Base-by-base conservation (phyloP, 2,888 invertebrate species). In the Cantharis lateralis region DNA sequence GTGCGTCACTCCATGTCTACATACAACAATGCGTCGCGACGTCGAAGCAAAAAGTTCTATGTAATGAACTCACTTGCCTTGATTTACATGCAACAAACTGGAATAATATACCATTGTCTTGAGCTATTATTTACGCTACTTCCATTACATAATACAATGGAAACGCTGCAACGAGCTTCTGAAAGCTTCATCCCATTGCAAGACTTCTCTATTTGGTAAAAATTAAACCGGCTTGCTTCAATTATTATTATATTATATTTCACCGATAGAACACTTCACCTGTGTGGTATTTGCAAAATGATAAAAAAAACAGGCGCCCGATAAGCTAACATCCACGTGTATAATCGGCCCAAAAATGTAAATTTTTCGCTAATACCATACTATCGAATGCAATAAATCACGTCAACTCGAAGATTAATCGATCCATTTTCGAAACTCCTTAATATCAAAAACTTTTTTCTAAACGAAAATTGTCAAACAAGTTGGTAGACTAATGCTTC, bases 1-100 rank as follows among this genome's bases (percentile, higher is more conserved):
- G 83, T 82, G 83, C 82, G 83, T 84, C 82, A 80, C 72, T 76
- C 77, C 28, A 74, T 75, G 79, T 79, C 79, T 77, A 77, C 75
- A 78, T 79, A 78, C 74, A 76, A 78, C 76, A 79, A 79, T 79
- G 76, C 79, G 78, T 76, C 76, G 79, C 75, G 77, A 79, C 79
- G 74, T 76, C 68, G 70, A 72, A 70, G 75, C 72, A 72, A 79
- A 79, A 79, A 79, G 68, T 70, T 79, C 69, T 68, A 76, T 74
- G 74, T 74, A 78, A 78, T 78, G 74, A 74, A 77, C 71, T 76
- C 64, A 68, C 70, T 61, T 24, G 28, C 32, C 10, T 48, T 62
- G 72, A 74, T 75, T 79, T 77, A 77, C 77, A 71, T 16, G 73
- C 72, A 64, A 64, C 73, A 78, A 64, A 32, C 48, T 48, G 48